Evolutionary conservation across 2,113 vertebrate species (phyloP).

Genomic region (Echinops telfairi): DNA sequence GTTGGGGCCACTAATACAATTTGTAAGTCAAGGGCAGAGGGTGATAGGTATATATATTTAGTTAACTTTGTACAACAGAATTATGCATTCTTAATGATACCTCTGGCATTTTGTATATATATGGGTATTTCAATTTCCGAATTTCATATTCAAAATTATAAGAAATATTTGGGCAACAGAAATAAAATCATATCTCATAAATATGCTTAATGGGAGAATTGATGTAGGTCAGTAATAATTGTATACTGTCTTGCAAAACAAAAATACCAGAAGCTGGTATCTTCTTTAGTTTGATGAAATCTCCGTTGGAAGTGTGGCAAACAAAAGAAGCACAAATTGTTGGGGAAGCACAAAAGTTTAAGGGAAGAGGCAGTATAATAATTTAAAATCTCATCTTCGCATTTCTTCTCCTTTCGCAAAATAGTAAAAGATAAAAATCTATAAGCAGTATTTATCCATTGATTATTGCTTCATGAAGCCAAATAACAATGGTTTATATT

Average conservation of each 20-base stretch:
- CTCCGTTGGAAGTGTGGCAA: not conserved
- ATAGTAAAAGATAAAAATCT: not conserved
- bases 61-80: not conserved
- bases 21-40: not conserved
- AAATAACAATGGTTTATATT: conserved; percentile 42
- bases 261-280: not conserved
- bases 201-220: no score
- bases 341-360: conserved; percentile 12
- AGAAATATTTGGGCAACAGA: not conserved
- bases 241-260: not conserved
- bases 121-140: not conserved
- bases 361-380: not conserved
- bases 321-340: not conserved
- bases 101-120: not conserved
- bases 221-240: no score
- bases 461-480: conserved; percentile 27
- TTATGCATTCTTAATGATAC: not conserved
- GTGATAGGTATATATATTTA: not conserved
- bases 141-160: conserved; percentile 50
- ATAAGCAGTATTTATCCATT: conserved; percentile 30
- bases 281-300: conserved; percentile 27
- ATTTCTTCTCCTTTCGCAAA: not conserved
- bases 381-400: not conserved
- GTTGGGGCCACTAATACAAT: not conserved
- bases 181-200: not conserved